Evolutionary conservation across 2,888 invertebrate species (phyloP).

Genomic region (Phasia obesa): DNA sequence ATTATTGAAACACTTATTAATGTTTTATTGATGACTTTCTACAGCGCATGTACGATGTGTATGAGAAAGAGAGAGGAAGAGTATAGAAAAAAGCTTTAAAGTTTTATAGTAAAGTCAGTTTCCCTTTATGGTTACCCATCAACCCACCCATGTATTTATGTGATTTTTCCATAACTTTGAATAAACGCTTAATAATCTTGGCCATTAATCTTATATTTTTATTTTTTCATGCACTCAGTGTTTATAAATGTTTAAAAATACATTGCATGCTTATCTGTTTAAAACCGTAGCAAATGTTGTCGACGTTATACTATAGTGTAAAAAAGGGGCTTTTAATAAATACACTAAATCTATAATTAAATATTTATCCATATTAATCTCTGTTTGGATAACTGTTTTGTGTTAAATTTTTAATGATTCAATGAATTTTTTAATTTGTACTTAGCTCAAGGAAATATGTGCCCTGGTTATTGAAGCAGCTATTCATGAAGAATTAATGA

Average conservation of each 20-base stretch:
- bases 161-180: slow-evolving; percentile 28
- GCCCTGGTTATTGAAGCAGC: not conserved
- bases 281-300: not conserved
- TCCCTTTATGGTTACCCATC: slow-evolving; percentile 22
- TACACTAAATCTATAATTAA: no score
- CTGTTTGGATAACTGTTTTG: no score
- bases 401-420: no score
- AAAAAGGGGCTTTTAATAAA: no score
- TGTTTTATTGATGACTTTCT: not conserved
- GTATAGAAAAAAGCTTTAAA: not conserved
- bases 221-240: not conserved
- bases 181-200: slow-evolving; percentile 36
- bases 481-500: not conserved
- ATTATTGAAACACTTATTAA: not conserved
- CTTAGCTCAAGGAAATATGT: no score
- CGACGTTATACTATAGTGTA: not conserved
- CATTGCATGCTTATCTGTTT: not conserved
- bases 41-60: slow-evolving; percentile 33
- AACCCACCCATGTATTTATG: slow-evolving; percentile 38
- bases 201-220: slow-evolving; percentile 31
- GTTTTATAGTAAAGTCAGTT: slow-evolving; percentile 14
- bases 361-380: no score
- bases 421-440: no score
- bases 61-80: no score
- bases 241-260: not conserved